Evolutionary conservation across 1,140 invertebrate species (phyloP).

Genomic region (Drosophila parvula): DNA sequence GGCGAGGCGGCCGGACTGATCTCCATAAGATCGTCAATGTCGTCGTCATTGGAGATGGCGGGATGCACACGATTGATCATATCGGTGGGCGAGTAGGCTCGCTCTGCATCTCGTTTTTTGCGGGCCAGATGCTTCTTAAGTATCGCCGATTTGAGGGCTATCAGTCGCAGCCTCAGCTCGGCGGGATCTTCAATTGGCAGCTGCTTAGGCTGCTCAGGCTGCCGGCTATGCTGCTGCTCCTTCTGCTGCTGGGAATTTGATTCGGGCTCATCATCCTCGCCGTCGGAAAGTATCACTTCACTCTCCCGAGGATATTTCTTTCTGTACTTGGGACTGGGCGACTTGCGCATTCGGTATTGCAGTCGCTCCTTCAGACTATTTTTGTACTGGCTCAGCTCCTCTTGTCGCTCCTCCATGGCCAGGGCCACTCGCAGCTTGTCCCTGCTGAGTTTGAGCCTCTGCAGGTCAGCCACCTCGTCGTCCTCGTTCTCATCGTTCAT

Average conservation of each 20-base stretch:
- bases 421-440: conserved; percentile 71
- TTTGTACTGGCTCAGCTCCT: conserved; percentile 46
- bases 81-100: conserved; percentile 81
- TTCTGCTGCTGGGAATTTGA: not conserved
- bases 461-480: conserved; percentile 45
- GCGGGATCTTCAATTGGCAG: conserved; percentile 35
- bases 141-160: conserved; percentile 78
- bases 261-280: conserved; percentile 27
- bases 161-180: conserved; percentile 71
- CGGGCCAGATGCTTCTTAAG: conserved; percentile 73
- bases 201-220: not conserved
- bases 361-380: conserved; percentile 59
- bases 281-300: conserved; percentile 13
- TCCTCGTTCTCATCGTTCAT: conserved; percentile 49
- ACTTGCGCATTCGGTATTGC: conserved; percentile 44
- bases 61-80: conserved; percentile 76
- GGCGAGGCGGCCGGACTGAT: conserved; percentile 79
- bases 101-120: conserved; percentile 77
- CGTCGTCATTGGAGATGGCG: conserved; percentile 46
- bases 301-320: conserved; percentile 6
- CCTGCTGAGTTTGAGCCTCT: conserved; percentile 50
- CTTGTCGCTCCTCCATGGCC: conserved; percentile 38
- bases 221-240: too few species aligned
- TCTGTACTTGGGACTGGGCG: conserved; percentile 40
- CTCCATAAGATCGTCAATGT: conserved; percentile 76